Evolutionary conservation across 2,113 vertebrate genomes (phyloP), one percentile per base, ranked within the genome.

Genomic region (Zootoca vivipara): DNA sequence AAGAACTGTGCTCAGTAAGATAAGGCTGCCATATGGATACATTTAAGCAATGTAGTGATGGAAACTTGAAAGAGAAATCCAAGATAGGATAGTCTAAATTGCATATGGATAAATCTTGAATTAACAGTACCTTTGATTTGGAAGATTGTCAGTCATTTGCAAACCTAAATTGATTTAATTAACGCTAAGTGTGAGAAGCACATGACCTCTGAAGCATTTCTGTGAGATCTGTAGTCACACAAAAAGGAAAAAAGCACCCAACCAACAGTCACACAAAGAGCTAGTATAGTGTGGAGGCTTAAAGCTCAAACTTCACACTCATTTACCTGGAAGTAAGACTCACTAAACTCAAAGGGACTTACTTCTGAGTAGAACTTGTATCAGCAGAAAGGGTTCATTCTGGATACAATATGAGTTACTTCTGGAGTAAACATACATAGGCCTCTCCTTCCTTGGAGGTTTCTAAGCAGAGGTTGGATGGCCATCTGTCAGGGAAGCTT

Each of bases 1-100:
- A 77, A 88, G 80, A 67, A 82, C 40, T 52, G 87, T 52, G 70
- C 77, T 87, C 85, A 80, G 77, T 80, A 72, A 87, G 85, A 88
- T 83, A 88, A 77, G 87, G 30, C 79, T 30, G 58, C 86, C 80
- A 77, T 88, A 77, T 83, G 80, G 87, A 88, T 67, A 40, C 56
- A 35, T 83, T 88, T 88, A 88, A 88, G 87, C 80, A 77, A 77
- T 28, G 72, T 42, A 35, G 87, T 7, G 80, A 83, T 77, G 40
- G 87, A 82, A 67, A 82, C 52, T 40, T 62, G 35, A 72, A 73
- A 88, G 87, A 77, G 80, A 35, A 83, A 75, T 75, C 56, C 40
- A 1, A 77, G 87, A 77, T 38, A 83, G 72, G 58, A 82, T 22
- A 33, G 70, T 65, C 72, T 67, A 77, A 83, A 88, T 77, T 83